Conservation (phyloP, 2,888 invertebrate genomes). For the Drosophila mercatorum region DNA sequence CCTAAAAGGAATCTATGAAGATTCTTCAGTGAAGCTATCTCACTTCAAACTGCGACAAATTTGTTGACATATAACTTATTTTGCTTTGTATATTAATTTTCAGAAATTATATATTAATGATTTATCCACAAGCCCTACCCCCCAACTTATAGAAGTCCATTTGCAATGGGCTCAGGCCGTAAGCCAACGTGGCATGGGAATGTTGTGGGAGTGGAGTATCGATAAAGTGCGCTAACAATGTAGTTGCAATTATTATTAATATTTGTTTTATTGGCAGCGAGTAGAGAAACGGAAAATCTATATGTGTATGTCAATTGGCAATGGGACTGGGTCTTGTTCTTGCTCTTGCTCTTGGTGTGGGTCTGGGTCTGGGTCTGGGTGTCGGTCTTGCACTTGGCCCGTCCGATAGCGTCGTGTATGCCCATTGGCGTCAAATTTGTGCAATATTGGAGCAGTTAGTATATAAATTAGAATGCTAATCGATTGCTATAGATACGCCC, state of each 20-base stretch:
- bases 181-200: slow-evolving; percentile 6
- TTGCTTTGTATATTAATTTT: not conserved
- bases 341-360: slow-evolving; percentile 15
- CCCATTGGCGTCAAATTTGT: slow-evolving; percentile 69
- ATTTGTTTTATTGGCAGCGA: slow-evolving; percentile 8
- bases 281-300: not conserved
- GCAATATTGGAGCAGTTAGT: slow-evolving; percentile 57
- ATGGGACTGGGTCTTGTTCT: slow-evolving; percentile 7
- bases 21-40: too few relatives aligned
- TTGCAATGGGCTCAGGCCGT: not conserved
- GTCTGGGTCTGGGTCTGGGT: slow-evolving; percentile 32
- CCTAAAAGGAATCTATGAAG: too few relatives aligned
- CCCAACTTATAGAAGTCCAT: not conserved
- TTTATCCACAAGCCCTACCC: not conserved
- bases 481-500: slow-evolving; percentile 74
- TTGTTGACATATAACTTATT: not conserved
- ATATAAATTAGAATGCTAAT: slow-evolving; percentile 81
- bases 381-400: slow-evolving; percentile 58
- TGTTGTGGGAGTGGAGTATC: slow-evolving; percentile 29
- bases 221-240: slow-evolving; percentile 23
- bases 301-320: slow-evolving; percentile 44
- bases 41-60: too few relatives aligned
- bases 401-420: slow-evolving; percentile 58
- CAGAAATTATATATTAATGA: too few relatives aligned
- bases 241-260: slow-evolving; percentile 12